These are phyloP conservation scores for Macrosoma leucophasiata DNA, from an alignment of 2,888 invertebrate genomes.

Conservation along the genomic window DNA sequence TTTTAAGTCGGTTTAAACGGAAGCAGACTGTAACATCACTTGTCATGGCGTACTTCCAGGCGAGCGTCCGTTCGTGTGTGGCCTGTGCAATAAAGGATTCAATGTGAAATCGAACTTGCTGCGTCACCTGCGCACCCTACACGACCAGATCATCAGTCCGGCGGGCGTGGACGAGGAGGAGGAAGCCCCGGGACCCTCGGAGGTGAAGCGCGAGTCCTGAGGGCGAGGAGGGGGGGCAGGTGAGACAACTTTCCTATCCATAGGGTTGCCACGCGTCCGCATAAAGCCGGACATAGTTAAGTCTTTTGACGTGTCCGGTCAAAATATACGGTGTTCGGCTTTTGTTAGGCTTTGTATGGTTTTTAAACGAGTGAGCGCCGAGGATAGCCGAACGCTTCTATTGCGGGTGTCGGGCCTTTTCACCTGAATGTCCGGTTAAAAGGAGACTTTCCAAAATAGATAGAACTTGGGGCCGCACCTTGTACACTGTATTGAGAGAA, in stretches of 20 bases:
- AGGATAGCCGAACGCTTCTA: too few species aligned
- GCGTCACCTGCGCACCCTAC: slow-evolving; percentile 83
- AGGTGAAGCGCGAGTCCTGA: slow-evolving; percentile 62
- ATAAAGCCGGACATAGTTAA: too few species aligned
- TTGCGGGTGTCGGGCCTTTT: too few species aligned
- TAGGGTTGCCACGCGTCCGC: too few species aligned
- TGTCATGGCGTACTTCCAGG: slow-evolving; percentile 41
- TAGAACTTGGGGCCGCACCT: too few species aligned
- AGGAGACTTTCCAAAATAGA: too few species aligned
- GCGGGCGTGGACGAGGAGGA: slow-evolving; percentile 41
- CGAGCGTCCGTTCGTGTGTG: slow-evolving; percentile 84
- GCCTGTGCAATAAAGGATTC: slow-evolving; percentile 84
- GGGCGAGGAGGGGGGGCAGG: slow-evolving; percentile 67
- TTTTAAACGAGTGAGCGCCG: too few species aligned
- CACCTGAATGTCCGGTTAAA: too few species aligned
- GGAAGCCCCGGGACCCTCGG: slow-evolving; percentile 36
- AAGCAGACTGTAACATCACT: not conserved
- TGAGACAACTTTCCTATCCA: slow-evolving; percentile 7
- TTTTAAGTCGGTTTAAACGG: not conserved
- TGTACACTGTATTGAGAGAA: too few species aligned
- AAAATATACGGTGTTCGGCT: too few species aligned
- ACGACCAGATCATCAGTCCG: slow-evolving; percentile 77
- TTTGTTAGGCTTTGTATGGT: too few species aligned
- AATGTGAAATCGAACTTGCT: slow-evolving; percentile 86
- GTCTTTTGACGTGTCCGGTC: too few species aligned